Conservation (phyloP, 2,888 invertebrate species). For the Oxyteleia sp. region DNA sequence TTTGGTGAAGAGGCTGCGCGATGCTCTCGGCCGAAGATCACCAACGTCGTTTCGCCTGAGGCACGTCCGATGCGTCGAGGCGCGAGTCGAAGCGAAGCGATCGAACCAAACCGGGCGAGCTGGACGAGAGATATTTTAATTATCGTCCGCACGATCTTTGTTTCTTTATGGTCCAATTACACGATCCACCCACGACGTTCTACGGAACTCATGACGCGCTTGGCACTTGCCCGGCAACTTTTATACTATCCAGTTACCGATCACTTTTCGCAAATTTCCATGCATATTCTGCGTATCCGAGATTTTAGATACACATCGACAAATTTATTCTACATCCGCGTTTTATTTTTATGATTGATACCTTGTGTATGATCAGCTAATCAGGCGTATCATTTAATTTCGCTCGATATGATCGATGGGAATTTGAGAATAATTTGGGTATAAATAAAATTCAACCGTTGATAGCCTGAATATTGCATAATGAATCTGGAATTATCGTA, state of each 20-base stretch:
- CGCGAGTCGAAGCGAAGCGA: conserved; percentile 80
- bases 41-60: conserved; percentile 85
- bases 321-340: too few species aligned
- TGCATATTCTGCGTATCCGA: conserved; percentile 34
- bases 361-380: conserved; percentile 6
- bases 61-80: conserved; percentile 81
- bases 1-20: conserved; percentile 4
- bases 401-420: not conserved
- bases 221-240: conserved; percentile 55
- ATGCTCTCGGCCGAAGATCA: conserved; percentile 82
- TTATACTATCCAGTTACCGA: conserved; percentile 58
- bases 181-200: conserved; percentile 71
- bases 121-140: conserved; percentile 83
- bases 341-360: conserved; percentile 7
- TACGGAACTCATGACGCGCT: conserved; percentile 33
- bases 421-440: not conserved
- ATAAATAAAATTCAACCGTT: too few species aligned
- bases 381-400: conserved; percentile 34
- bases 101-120: conserved; percentile 77
- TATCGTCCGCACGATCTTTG: conserved; percentile 82
- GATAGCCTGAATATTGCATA: too few species aligned
- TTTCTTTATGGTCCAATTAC: conserved; percentile 73
- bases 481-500: too few species aligned
- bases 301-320: too few species aligned
- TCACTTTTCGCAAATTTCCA: conserved; percentile 65